Evolutionary conservation across 2,888 invertebrate genomes (phyloP), one percentile per base, ranked within the genome.

Genomic region (Galerucella nymphaeae): DNA sequence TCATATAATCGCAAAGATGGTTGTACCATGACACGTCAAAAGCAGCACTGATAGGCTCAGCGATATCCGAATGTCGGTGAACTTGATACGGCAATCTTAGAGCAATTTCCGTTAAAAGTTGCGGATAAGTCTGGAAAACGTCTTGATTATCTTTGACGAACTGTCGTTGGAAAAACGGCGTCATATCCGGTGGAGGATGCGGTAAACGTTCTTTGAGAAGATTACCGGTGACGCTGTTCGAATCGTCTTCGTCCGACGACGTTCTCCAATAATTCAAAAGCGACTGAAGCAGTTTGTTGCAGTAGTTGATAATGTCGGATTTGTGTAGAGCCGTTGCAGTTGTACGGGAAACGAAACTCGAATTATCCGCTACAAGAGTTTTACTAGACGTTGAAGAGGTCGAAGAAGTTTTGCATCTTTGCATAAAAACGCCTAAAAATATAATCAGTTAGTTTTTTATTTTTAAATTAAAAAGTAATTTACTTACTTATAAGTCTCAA

Each of bases 61-160:
- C 80, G 3, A 85, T 77, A 68, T 84, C 93, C 75, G 92, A 92
- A 83, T 94, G 92, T 82, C 94, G 94, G 83, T 94, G 93, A 38
- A 97, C 95, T 89, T 98, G 97, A 84, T 98, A 98, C 0, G 98
- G 98, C 71, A 99, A 88, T 20, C 98, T 90, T 11, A 98, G 89
- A 0, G 96, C 95, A 91, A 98, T 96, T 88, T 99, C 98, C 68
- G 98, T 97, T 30, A 99, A 88, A n/a, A 98, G 89, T 77, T 96
- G 95, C 11, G 96, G 95, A 86, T 97, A 98, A 75, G 95, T 94
- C 84, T 97, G 95, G 85, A 99, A 97, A 45, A 98, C 94, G 84
- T 98, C 98, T 65, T 93, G 91, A 85, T 97, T 96, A 66, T 94
- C 93, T 86, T 96, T 97, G 50, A 98, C 94, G 83, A 97, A 97